phyloP scores from a whole-genome alignment of 35 echinoderm and acorn worm genomes.

The Nesometra sesokonis region DNA sequence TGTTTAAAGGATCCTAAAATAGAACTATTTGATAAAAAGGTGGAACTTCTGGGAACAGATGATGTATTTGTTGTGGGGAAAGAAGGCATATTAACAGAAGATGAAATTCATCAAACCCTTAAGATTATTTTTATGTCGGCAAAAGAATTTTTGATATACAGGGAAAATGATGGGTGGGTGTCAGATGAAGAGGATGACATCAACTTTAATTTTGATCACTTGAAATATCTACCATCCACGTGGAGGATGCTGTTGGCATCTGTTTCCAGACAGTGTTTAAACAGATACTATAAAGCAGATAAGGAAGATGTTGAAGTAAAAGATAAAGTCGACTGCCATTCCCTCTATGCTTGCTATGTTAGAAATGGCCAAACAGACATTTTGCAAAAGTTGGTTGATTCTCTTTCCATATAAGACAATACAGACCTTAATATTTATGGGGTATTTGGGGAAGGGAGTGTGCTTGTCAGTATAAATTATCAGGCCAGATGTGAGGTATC shows the following conservation, averaged over 20 bases:
- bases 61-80: slow-evolving; percentile 44
- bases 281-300: slow-evolving; percentile 37
- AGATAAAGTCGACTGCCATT: slow-evolving; percentile 1
- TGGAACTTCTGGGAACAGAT: slow-evolving; percentile 49
- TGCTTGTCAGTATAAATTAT: no score
- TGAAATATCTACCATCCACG: slow-evolving; percentile 23
- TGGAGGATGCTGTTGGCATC: slow-evolving; percentile 51
- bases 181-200: slow-evolving; percentile 37
- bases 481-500: no score
- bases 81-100: slow-evolving; percentile 53
- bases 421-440: no score
- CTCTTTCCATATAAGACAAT: neutral
- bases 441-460: no score
- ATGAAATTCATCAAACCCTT: slow-evolving; percentile 45
- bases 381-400: slow-evolving; percentile 7
- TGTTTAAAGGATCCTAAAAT: neutral
- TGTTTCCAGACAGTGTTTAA: slow-evolving; percentile 28
- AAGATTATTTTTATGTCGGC: slow-evolving; percentile 53
- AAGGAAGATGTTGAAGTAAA: slow-evolving; percentile 29
- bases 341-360: slow-evolving; percentile 29
- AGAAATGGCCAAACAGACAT: slow-evolving; percentile 22
- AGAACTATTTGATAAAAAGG: slow-evolving; percentile 12
- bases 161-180: slow-evolving; percentile 27
- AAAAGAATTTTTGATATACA: slow-evolving; percentile 34
- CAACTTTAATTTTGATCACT: slow-evolving; percentile 26